Conservation (phyloP, 2,113 vertebrate genomes). For the Otocyon megalotis region DNA sequence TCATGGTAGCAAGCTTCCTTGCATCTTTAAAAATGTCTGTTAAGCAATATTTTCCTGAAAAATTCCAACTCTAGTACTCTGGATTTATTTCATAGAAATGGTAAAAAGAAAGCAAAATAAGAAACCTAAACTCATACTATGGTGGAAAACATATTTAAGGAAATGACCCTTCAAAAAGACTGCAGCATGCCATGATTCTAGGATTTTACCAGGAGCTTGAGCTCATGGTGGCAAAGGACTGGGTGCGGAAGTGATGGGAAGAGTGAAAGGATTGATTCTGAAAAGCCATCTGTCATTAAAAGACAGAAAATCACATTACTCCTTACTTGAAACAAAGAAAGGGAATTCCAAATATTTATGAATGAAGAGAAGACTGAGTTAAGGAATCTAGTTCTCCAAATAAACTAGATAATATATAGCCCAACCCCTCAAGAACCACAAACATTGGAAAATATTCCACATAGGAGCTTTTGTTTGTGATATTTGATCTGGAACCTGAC, state of each 20-base stretch:
- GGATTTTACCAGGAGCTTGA: constrained; percentile 85
- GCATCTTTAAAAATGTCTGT: not conserved
- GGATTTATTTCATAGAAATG: not conserved
- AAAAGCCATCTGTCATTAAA: constrained; percentile 11
- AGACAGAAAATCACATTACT: not conserved
- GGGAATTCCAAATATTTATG: not conserved
- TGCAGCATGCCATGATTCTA: constrained; percentile 82
- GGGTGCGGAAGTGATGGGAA: not conserved
- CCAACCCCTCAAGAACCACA: not conserved
- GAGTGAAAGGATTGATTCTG: not conserved
- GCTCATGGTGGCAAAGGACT: not conserved
- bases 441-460: not conserved
- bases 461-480: not conserved
- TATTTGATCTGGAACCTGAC: constrained; percentile 6
- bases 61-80: not conserved
- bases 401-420: not conserved
- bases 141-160: constrained; percentile 84
- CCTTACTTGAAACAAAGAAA: not conserved
- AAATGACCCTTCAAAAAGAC: constrained; percentile 85
- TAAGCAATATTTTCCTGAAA: not conserved
- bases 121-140: constrained; percentile 67
- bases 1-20: not conserved
- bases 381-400: not conserved
- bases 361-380: not conserved
- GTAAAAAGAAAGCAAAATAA: constrained; percentile 33